A percentile compares a stretch with the other conserved stretches of the same genome.
Conservation (phyloP, 2,888 invertebrate species). For the Branchinecta sandiegonensis region DNA sequence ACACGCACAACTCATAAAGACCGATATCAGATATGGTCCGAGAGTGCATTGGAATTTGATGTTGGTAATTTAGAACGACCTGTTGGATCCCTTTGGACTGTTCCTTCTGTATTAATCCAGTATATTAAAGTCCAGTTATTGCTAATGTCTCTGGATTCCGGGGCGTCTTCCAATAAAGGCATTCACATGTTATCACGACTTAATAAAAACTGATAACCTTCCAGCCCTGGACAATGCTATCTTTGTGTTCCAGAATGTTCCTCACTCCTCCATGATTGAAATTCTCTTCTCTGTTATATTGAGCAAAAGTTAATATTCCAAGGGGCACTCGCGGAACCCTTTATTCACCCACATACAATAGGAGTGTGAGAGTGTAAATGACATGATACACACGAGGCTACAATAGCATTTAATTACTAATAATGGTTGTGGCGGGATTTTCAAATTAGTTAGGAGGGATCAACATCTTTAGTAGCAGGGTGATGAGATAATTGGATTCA, state of each 20-base stretch:
- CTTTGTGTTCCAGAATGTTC: neutral
- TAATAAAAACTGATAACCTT: neutral
- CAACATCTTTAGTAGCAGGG: slow-evolving; percentile 6
- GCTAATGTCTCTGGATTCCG: too few species aligned
- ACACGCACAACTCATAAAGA: too few species aligned
- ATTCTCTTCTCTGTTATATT: slow-evolving; percentile 3
- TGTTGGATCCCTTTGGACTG: too few species aligned
- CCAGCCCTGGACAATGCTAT: too few species aligned
- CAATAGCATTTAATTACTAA: neutral
- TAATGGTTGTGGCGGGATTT: neutral
- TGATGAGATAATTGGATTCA: slow-evolving; percentile 7
- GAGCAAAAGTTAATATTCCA: slow-evolving; percentile 15
- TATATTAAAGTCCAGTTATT: too few species aligned
- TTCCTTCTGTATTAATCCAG: too few species aligned
- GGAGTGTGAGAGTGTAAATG: neutral
- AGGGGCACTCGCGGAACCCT: neutral
- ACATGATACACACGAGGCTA: slow-evolving; percentile 6
- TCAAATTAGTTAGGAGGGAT: neutral
- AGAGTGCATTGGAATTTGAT: too few species aligned
- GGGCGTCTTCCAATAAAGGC: too few species aligned
- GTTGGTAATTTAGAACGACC: too few species aligned
- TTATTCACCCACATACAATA: neutral
- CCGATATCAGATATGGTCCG: too few species aligned
- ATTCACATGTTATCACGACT: slow-evolving; percentile 9
- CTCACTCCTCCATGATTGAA: neutral